Evolutionary conservation across 2,113 vertebrate species (phyloP), one percentile per base, ranked within the genome.

Genomic region (Silurus glanis): DNA sequence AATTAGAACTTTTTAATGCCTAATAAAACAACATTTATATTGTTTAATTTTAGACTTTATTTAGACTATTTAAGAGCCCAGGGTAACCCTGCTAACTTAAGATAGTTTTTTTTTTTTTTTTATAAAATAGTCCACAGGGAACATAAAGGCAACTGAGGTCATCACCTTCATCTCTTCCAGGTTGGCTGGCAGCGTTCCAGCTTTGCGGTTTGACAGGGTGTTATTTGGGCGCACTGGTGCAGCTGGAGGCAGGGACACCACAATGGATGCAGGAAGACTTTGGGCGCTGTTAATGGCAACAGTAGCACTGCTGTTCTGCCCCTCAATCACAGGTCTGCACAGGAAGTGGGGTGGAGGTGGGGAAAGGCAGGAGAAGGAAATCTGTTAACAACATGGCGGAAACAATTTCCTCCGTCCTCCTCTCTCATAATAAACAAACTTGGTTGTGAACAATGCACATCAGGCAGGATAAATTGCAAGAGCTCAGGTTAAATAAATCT

Each of bases 111-210:
- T 19, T 14, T 37, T 37, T 37, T 37, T 25, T 19, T 14, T 58
- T 13, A 58, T 58, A 75, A 51, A 62, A 51, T 49, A 82, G 0
- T 9, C 0, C 76, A 74, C 9, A 64, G 45, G n/a, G 58, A 14
- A 25, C 45, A 76, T 4, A n/a, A 61, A 61, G 1, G 56, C 28
- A 49, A 83, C 5, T 7, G 66, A 76, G 12, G 25, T 86, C 25
- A 53, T 28, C 93, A 98, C 98, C 97, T 99, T 99, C 94, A 99
- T 93, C 88, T 99, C 98, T 56, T 99, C 98, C 95, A 99, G 82
- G 91, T 97, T 99, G n/a, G 96, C 91, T 12, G 98, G 98, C 1
- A 99, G 92, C 0, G 95, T 94, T 56, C 97, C 97, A 3, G 96
- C 96, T 88, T 96, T 99, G 88, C 97, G 96, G 90, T 85, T 94